Conservation (phyloP, 2,113 vertebrate genomes). For the Myrmophylax atrothorax region DNA sequence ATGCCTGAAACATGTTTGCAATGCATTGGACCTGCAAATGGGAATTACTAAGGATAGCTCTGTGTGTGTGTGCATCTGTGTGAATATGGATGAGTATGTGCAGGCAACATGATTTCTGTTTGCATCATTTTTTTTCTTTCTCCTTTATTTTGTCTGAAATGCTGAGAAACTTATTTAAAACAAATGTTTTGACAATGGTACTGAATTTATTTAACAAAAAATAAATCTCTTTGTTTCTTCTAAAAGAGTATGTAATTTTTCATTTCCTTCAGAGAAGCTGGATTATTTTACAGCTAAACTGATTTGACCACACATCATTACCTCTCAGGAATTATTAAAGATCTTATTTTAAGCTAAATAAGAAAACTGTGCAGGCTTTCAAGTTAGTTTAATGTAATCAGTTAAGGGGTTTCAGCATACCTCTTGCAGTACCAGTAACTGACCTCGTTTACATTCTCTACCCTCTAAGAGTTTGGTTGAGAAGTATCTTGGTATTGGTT, state of each 20-base stretch:
- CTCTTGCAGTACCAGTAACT: constrained; percentile 64
- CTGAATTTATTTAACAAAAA: not conserved
- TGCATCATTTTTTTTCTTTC: not conserved
- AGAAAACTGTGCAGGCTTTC: constrained; percentile 78
- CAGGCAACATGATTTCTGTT: constrained; percentile 30
- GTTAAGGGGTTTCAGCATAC: constrained; percentile 36
- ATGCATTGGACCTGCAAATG: not conserved
- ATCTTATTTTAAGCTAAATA: constrained; percentile 83
- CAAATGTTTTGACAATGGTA: not conserved
- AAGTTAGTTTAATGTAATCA: constrained; percentile 55
- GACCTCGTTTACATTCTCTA: constrained; percentile 66
- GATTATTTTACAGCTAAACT: constrained; percentile 76
- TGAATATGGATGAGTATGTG: not conserved
- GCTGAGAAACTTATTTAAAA: not conserved
- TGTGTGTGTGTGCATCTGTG: not conserved
- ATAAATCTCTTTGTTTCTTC: not conserved
- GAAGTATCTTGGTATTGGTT: constrained; percentile 41
- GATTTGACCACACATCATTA: constrained; percentile 70
- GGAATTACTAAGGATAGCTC: not conserved
- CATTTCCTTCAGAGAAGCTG: constrained; percentile 75
- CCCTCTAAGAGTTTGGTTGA: constrained; percentile 54
- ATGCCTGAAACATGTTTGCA: constrained; percentile 28
- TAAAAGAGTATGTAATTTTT: constrained; percentile 61
- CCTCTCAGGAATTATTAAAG: constrained; percentile 76
- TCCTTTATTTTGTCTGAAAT: not conserved